Evolutionary conservation across 2,888 invertebrate species (phyloP), one percentile per base, ranked within the genome.

Genomic region (Patella pellucida): DNA sequence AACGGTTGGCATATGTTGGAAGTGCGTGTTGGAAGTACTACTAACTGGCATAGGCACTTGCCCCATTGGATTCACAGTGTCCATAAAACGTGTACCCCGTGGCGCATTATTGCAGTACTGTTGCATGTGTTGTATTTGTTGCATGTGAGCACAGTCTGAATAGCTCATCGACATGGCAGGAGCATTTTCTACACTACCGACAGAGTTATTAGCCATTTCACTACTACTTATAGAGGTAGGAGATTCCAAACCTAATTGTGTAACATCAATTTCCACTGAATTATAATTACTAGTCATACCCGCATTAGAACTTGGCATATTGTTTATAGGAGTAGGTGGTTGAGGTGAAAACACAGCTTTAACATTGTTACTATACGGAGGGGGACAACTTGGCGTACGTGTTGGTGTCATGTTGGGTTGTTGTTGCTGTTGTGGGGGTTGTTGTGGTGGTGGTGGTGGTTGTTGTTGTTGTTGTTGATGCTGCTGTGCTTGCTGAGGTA

Each of bases 181-280:
- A 11, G 69, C 68, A 56, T 74, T 70, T 75, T 76, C 73, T 23
- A 67, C 72, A 68, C 71, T 56, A 69, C 94, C 94, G 0, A 94
- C 93, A 0, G 94, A 93, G 87, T 93, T 94, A 76, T 80, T 82
- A 16, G 86, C 95, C 91, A 96, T 93, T 89, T 97, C 96, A 70
- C 95, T 95, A 1, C 96, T 92, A 77, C 92, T 95, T 82, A 97
- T 96, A 67, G 96, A 96, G 0, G 96, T 95, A 0, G 97, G 96
- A 0, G 97, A 96, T 89, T 97, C 97, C 80, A 97, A 92, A 0
- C 95, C 96, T 76, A 96, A 91, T 88, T 96, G 95, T 76, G 94
- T 94, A 1, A 96, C 96, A 89, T 96, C 96, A 78, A 96, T 91
- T 84, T 96, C 96, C 83, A 96, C 93, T 73, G 74, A 77, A 71